Conservation (phyloP, 53 echinoderm and acorn worm species). For the Pentamera pediparva region DNA sequence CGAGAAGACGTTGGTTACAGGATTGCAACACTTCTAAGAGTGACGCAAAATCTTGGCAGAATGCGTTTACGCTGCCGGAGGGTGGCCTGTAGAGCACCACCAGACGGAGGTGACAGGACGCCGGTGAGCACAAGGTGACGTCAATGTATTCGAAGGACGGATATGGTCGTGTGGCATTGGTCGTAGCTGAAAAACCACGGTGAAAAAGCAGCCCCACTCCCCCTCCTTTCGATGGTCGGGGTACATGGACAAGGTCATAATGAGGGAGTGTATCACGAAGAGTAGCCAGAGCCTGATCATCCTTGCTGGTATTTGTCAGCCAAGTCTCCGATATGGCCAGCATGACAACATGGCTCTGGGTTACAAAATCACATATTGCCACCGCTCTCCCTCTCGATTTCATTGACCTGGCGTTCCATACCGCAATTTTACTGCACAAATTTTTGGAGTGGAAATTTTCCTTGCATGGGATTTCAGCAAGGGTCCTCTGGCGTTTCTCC, state of each 20-base stretch:
- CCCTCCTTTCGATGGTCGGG: constrained; percentile 25
- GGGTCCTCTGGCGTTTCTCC: too few relatives aligned
- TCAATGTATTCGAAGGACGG: constrained; percentile 39
- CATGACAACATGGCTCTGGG: not conserved
- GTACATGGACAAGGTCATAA: constrained; percentile 24
- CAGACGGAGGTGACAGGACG: constrained; percentile 7
- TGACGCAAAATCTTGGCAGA: constrained; percentile 33
- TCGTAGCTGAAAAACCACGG: constrained; percentile 10
- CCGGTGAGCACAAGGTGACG: constrained; percentile 6
- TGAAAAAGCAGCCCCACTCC: constrained; percentile 42
- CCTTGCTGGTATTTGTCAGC: constrained; percentile 6
- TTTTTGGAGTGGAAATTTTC: too few relatives aligned
- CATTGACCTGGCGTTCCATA: too few relatives aligned
- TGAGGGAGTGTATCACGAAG: not conserved
- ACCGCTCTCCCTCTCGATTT: not conserved
- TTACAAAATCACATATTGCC: not conserved
- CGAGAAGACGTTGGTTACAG: constrained; percentile 28
- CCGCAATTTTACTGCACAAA: too few relatives aligned
- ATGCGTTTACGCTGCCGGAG: not conserved
- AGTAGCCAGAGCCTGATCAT: not conserved
- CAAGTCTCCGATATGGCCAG: constrained; percentile 14
- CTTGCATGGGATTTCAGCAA: too few relatives aligned
- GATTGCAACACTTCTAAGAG: constrained; percentile 34
- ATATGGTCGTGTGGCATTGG: constrained; percentile 7
- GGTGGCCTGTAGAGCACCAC: constrained; percentile 41